Conservation (phyloP, 2,113 vertebrate genomes). For the Cygnus buccinator region DNA sequence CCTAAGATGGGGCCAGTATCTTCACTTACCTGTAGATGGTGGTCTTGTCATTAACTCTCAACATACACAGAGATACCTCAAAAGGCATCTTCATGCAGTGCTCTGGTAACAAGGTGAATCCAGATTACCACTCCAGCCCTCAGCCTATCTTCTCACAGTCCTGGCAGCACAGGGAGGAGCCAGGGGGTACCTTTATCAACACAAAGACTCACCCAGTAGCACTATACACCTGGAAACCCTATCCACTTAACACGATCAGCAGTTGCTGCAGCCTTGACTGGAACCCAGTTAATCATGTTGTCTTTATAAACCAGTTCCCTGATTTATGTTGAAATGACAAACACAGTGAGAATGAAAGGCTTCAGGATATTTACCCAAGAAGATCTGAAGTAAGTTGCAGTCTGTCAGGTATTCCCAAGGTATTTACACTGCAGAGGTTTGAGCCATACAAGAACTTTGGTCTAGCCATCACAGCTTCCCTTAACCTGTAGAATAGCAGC, state of each 20-base stretch:
- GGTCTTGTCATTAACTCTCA: not conserved
- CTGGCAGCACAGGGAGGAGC: not conserved
- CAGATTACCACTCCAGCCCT: not conserved
- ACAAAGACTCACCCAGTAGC: not conserved
- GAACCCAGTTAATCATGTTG: not conserved
- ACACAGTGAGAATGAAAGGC: not conserved
- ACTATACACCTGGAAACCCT: not conserved
- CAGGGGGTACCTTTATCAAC: not conserved
- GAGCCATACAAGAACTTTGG: not conserved
- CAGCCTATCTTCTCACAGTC: not conserved
- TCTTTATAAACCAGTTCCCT: not conserved
- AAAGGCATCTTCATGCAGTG: not conserved
- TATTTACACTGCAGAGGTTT: not conserved
- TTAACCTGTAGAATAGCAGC: not conserved
- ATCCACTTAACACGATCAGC: not conserved
- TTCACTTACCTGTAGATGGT: not conserved
- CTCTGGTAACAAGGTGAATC: not conserved
- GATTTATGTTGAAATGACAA: not conserved
- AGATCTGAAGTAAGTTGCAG: not conserved
- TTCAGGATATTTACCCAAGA: not conserved
- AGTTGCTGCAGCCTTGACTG: not conserved
- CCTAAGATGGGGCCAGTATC: not conserved
- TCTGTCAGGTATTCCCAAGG: not conserved
- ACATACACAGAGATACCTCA: not conserved
- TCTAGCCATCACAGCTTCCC: not conserved